Percentiles rank a stretch among this genome's conserved stretches.
Evolutionary conservation across 1,140 invertebrate species (phyloP).

Genomic region (Drepana arcuata): DNA sequence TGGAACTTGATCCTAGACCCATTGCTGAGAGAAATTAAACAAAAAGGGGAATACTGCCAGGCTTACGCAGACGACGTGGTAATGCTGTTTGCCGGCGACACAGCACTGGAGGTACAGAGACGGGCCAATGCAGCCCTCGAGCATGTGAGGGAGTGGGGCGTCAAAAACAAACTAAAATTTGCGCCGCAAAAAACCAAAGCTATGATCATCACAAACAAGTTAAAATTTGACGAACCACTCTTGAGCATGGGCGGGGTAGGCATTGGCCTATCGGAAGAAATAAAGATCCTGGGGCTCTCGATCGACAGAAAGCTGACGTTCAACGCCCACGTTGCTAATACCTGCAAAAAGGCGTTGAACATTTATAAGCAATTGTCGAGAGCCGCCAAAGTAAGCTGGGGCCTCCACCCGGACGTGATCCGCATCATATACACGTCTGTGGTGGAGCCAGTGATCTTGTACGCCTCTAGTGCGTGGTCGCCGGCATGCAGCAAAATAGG

Average conservation of each 20-base stretch:
- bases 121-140: too few species aligned
- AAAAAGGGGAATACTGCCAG: too few species aligned
- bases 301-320: slow-evolving; percentile 10
- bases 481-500: slow-evolving; percentile 5
- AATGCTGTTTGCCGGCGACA: too few species aligned
- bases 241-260: slow-evolving; percentile 4
- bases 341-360: slow-evolving; percentile 1
- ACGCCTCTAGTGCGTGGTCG: slow-evolving; percentile 15
- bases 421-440: slow-evolving; percentile 9
- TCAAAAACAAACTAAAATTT: background rate
- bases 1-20: too few species aligned
- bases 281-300: slow-evolving; percentile 8
- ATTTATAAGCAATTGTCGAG: slow-evolving; percentile 5
- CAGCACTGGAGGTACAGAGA: background rate
- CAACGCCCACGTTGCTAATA: slow-evolving; percentile 6
- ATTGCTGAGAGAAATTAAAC: too few species aligned
- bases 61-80: too few species aligned
- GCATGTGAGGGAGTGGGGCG: too few species aligned
- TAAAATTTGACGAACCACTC: too few species aligned
- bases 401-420: slow-evolving; percentile 9
- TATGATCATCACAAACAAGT: background rate
- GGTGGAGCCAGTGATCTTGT: slow-evolving; percentile 16
- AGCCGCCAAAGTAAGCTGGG: slow-evolving; percentile 10
- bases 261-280: background rate
- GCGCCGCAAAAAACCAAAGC: background rate